Base-by-base conservation (phyloP, 2,113 vertebrate genomes). In the Alces alces region DNA sequence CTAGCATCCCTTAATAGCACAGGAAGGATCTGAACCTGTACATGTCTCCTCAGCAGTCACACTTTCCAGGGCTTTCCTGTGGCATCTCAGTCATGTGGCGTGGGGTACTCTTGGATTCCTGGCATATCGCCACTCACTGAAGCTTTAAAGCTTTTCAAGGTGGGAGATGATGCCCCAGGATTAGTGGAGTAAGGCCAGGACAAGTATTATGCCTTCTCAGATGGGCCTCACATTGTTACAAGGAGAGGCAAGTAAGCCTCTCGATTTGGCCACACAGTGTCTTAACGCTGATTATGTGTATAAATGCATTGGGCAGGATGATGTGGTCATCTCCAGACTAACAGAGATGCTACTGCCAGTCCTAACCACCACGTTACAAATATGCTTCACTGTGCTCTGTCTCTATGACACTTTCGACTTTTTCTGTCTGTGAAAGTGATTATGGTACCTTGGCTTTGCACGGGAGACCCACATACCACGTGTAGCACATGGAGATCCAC, bases 361-460 rank as follows among this genome's bases (percentile, higher is more conserved):
- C n/a, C 92, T 23, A 45, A 61, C n/a, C 13, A 86, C 33, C 28
- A 30, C 27, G 1, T 80, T 64, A 57, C 10, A 57, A 45, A 45
- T 92, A 58, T 47, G 6, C 1, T 73, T 93, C 55, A n/a, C 60
- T 64, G 17, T 45, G 6, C 73, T 79, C 12, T 55, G 8, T 93
- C 89, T 39, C 82, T 96, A 2, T 95, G 76, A n/a, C 76, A n/a
- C 16, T 96, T 97, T 17, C 92, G 79, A 84, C 50, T 57, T 96
- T 64, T 96, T 27, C 30, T 97, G 52, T 1, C 45, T 93, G 86
- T 73, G 76, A 15, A 86, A 60, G 43, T 52, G 27, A 28, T 85
- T 87, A 27, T 54, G 89, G 57, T 88, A 19, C 78, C 4, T 78
- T 54, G 23, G 7, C 88, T 47, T 66, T 86, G 23, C 39, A 33